Base-by-base conservation (phyloP, 2,888 invertebrate species). In the Gymnoscelis rufifasciata region DNA sequence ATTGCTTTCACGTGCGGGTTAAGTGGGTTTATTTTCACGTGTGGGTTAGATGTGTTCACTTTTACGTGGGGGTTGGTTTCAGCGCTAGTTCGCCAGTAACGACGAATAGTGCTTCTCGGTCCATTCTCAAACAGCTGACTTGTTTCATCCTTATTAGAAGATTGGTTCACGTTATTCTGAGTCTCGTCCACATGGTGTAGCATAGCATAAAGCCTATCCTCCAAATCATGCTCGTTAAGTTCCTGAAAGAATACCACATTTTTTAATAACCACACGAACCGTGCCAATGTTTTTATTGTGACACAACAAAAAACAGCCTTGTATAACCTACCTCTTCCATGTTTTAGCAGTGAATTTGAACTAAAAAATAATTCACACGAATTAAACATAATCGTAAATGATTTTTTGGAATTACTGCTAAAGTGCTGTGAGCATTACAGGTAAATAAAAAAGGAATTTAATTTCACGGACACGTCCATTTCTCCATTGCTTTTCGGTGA, bases 171-270 rank as follows among this genome's bases (percentile, higher is more conserved):
- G 62, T 77, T 73, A 57, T 61, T 63, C 61, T 79, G 78, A 36
- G 81, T 74, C 56, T 77, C 74, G 62, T 87, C 83, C 52, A 76
- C 81, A 78, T 87, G 76, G 66, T 88, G 83, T 60, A 87, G 62
- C 78, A 83, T 80, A 69, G 88, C 80, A 78, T 88, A 87, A 56
- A 88, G 71, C 68, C 75, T 77, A 60, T 81, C 83, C 62, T 88
- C 86, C 74, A 83, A 66, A 58, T 88, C 88, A 79, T 83, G 74
- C 64, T 88, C 87, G 71, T 77, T 81, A 78, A 80, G 78, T 74
- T 86, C 88, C 88, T 89, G 69, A 61, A 48, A 84, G 83, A 61
- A 59, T 38, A 61, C 55, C 54, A 38, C 56, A 69, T 73, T 69
- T 35, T 56, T 60, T 6, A 75, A 74, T 71, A 51, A 64, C 50